Evolutionary conservation across 2,888 invertebrate species (phyloP), one percentile per base, ranked within the genome.

Genomic region (Drosophila acutilabella): DNA sequence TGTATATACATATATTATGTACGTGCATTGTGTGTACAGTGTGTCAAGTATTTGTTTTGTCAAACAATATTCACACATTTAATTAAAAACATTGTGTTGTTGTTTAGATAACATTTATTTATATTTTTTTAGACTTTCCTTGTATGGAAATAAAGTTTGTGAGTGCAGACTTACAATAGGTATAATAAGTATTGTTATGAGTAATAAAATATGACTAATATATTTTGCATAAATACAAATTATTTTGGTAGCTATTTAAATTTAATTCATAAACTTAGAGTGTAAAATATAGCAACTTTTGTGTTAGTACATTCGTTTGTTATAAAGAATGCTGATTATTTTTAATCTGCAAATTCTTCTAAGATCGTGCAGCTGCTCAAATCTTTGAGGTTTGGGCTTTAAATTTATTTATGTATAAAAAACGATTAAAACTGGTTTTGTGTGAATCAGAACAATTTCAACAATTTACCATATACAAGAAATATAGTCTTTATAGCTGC

Each of bases 291-390:
- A 45, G n/a, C 36, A 48, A 20, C 40, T 44, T 38, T 30, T 30
- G 2, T 30, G 30, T 8, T 30, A 30, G 30, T 30, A 20, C 42
- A 36, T 36, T 13, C 44, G 38, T 33, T 23, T 45, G 67, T 36
- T 67, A 69, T 67, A 68, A 58, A 68, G 53, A 74, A 56, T 64
- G 68, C 64, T 51, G 66, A 20, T 59, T 50, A 36, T 41, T 53
- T 44, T 16, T 10, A 41, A 40, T 53, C 36, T 38, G 36, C 26
- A 41, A 74, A 57, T 59, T 56, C 36, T 33, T 52, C 42, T 14
- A 40, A 20, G 33, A 30, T 64, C 50, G 36, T 48, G 58, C 72
- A 78, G 78, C 74, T 68, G 68, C 33, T 58, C 44, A 16, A 57
- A 42, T 10, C 38, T 44, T 4, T 40, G 40, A 53, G 30, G 11